phyloP scores from a whole-genome alignment of 2,113 vertebrate species.

The Neolamprologus kungweensis region DNA sequence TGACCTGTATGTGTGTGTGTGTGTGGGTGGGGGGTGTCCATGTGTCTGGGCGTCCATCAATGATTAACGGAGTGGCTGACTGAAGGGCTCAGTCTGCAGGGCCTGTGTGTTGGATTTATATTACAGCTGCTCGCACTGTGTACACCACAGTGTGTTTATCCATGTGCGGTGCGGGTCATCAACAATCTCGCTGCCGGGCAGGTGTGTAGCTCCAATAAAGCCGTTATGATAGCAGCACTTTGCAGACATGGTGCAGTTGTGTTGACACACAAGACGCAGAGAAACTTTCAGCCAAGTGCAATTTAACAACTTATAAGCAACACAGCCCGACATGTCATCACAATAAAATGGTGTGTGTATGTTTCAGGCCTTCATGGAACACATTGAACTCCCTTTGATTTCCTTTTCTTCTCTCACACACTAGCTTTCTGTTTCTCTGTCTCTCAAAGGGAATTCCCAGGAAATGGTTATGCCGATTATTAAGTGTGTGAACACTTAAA shows the following conservation, averaged over 20 bases:
- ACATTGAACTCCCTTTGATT: slow-evolving; percentile 18
- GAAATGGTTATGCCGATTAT: slow-evolving; percentile 32
- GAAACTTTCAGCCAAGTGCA: not conserved
- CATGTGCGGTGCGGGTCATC: not conserved
- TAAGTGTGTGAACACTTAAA: slow-evolving; percentile 25
- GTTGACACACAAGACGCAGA: not conserved
- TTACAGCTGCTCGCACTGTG: not conserved
- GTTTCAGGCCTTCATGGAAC: not conserved
- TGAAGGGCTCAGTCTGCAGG: not conserved
- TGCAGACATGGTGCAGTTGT: not conserved
- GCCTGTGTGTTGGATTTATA: not conserved
- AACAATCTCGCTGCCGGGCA: not conserved
- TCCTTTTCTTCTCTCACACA: not conserved
- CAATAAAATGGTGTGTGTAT: not conserved
- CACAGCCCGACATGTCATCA: not conserved
- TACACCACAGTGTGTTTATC: not conserved
- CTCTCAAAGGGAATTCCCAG: slow-evolving; percentile 52
- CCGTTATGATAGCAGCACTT: not conserved
- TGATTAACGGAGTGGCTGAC: slow-evolving; percentile 42
- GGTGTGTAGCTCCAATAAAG: not conserved
- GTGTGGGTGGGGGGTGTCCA: not conserved
- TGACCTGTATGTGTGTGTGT: not conserved
- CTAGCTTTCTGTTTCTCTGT: not conserved
- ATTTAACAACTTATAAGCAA: not conserved
- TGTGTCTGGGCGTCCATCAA: slow-evolving; percentile 9